Evolutionary conservation across 2,113 vertebrate genomes (phyloP).

Genomic region (Scophthalmus maximus): DNA sequence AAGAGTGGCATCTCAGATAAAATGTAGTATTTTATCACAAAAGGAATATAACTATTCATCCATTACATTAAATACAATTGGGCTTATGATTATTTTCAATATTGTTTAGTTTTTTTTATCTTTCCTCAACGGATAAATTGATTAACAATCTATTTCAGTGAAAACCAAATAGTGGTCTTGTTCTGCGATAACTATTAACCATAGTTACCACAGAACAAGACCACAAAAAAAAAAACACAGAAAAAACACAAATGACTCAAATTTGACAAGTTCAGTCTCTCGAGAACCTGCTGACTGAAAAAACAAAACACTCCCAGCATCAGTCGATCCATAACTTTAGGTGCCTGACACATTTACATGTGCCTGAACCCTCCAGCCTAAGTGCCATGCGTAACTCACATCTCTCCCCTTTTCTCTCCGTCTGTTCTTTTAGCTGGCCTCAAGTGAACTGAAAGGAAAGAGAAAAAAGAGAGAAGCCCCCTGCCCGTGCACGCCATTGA

Average conservation of each 20-base stretch:
- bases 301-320: conserved; percentile 12
- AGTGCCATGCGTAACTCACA: conserved; percentile 23
- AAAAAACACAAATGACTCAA: not conserved
- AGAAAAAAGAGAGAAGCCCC: conserved; percentile 24
- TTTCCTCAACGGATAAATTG: not conserved
- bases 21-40: too few relatives aligned
- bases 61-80: too few relatives aligned
- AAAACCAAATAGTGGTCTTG: too few relatives aligned
- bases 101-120: too few relatives aligned
- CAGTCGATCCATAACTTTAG: conserved; percentile 10
- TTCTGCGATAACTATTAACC: too few relatives aligned
- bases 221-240: not conserved
- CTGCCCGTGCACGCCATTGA: conserved; percentile 39
- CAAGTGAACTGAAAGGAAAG: conserved; percentile 57
- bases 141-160: too few relatives aligned
- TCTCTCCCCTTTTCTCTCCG: conserved; percentile 39
- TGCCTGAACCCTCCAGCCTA: conserved; percentile 24
- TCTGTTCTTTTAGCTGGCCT: conserved; percentile 52
- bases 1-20: too few relatives aligned
- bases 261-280: not conserved
- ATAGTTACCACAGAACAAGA: not conserved
- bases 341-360: conserved; percentile 26
- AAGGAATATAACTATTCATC: too few relatives aligned
- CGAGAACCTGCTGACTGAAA: conserved; percentile 10
- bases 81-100: too few relatives aligned